These are phyloP conservation scores for Anser brachyrhynchus DNA, from an alignment of 2,113 vertebrate genomes.

Conservation along the genomic window DNA sequence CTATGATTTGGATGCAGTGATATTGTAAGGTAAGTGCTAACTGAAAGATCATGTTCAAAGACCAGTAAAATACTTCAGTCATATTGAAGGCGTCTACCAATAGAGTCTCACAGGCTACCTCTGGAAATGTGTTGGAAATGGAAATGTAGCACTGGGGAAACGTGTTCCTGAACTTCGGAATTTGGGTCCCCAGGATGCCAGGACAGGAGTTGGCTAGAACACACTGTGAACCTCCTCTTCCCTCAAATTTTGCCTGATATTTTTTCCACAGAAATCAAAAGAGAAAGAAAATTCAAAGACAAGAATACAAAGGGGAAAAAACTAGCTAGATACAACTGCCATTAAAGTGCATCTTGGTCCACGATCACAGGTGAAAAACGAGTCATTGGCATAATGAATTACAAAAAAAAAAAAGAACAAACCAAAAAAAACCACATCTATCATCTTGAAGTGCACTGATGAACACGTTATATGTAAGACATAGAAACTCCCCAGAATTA, in stretches of 20 bases:
- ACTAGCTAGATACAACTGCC: background rate
- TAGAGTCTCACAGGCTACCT: background rate
- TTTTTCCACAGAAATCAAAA: background rate
- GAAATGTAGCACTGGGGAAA: background rate
- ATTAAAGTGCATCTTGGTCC: background rate
- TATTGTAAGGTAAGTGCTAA: background rate
- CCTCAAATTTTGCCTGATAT: background rate
- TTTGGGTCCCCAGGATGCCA: accelerated
- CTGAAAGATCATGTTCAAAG: background rate
- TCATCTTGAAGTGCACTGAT: background rate
- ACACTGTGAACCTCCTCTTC: background rate
- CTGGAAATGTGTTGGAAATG: background rate
- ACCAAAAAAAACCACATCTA: background rate
- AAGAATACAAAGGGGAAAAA: background rate
- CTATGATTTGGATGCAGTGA: background rate
- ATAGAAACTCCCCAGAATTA: background rate
- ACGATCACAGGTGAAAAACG: background rate
- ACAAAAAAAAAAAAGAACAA: no score
- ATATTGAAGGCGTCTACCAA: background rate
- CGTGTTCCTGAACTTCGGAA: background rate
- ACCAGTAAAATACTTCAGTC: background rate
- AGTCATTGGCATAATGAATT: background rate
- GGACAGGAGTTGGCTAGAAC: background rate
- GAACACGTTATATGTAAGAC: background rate
- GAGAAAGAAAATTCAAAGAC: background rate